phyloP scores from a whole-genome alignment of 2,797 vertebrate genomes.

The Coregonus sp. region DNA sequence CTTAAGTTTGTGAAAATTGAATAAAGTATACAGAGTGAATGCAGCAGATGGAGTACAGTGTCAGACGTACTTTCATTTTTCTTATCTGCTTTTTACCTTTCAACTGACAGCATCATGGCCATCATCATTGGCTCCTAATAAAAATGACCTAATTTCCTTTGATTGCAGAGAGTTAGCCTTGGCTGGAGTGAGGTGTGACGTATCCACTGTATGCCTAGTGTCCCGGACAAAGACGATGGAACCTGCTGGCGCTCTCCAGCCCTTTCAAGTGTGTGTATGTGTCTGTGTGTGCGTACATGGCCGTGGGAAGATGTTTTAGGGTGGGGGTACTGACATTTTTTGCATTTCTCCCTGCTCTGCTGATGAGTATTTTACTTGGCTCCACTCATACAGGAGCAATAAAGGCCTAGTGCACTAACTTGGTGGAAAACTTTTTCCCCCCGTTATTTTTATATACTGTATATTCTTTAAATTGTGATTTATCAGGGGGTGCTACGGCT shows the following conservation, averaged over 20 bases:
- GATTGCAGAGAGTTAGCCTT: constrained; percentile 48
- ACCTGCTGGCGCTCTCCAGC: constrained; percentile 72
- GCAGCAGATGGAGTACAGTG: constrained; percentile 53
- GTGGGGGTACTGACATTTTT: constrained; percentile 2
- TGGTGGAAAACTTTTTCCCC: too few relatives aligned
- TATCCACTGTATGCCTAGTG: constrained; percentile 54
- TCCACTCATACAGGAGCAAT: too few relatives aligned
- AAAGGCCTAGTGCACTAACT: too few relatives aligned
- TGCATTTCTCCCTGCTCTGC: too few relatives aligned
- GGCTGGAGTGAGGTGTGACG: constrained; percentile 62
- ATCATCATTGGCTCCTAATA: constrained; percentile 71
- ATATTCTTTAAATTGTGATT: too few relatives aligned
- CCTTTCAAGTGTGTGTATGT: constrained; percentile 46
- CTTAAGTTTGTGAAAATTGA: neutral
- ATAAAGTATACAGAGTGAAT: neutral
- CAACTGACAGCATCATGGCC: constrained; percentile 59
- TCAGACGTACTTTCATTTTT: constrained; percentile 59
- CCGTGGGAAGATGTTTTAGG: constrained; percentile 47
- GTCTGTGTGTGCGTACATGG: constrained; percentile 40
- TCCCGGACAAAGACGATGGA: constrained; percentile 73
- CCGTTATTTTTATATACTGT: too few relatives aligned
- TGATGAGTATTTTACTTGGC: too few relatives aligned
- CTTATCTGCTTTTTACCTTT: constrained; percentile 52
- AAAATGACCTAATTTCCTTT: constrained; percentile 59
- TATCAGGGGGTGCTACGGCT: too few relatives aligned